Evolutionary conservation across 1,140 invertebrate genomes (phyloP).

Genomic region (Hetaerina americana): DNA sequence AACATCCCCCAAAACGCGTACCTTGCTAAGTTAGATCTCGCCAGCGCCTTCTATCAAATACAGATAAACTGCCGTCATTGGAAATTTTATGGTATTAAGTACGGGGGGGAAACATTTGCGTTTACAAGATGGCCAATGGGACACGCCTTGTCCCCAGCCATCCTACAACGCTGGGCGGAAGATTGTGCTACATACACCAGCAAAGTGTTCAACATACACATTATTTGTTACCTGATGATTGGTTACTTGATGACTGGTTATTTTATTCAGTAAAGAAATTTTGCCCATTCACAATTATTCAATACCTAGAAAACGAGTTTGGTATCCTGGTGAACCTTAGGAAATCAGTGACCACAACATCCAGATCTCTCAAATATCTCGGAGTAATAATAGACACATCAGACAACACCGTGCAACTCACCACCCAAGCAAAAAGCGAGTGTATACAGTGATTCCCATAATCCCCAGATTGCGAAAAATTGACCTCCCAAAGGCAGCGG

Average conservation of each 20-base stretch:
- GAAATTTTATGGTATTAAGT: background rate
- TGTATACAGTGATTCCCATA: background rate
- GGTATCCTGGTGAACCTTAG: background rate
- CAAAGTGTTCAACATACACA: background rate
- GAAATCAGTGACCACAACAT: background rate
- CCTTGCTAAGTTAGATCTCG: background rate
- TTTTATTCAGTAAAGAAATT: background rate
- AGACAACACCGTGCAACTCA: background rate
- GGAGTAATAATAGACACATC: background rate
- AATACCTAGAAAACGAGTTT: background rate
- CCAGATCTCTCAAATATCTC: background rate
- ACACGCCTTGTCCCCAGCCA: background rate
- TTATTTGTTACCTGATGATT: background rate
- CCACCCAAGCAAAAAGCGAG: background rate
- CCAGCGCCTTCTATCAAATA: background rate
- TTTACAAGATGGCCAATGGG: background rate
- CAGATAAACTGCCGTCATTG: background rate
- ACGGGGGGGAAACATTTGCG: background rate
- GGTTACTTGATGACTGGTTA: background rate
- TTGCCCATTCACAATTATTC: background rate
- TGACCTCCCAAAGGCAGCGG: background rate
- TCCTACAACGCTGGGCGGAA: background rate
- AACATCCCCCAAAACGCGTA: background rate
- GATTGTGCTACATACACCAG: background rate
- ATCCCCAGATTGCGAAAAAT: background rate